A percentile compares a stretch with the other conserved stretches of the same genome.
Evolutionary conservation across 2,113 vertebrate species (phyloP).

Genomic region (Motacilla alba): DNA sequence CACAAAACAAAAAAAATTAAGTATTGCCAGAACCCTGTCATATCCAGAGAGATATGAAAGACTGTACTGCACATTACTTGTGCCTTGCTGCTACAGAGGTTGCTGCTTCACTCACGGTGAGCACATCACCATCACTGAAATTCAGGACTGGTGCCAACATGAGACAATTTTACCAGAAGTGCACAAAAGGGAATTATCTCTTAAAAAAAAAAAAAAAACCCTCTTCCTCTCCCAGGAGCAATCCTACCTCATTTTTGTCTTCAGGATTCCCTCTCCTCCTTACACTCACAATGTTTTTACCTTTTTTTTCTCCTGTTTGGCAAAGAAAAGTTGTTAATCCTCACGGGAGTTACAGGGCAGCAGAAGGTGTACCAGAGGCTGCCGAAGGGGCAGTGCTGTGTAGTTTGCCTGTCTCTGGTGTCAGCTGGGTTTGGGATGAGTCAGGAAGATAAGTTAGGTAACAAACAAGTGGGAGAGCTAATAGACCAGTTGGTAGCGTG

Average conservation of each 20-base stretch:
- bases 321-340: background rate
- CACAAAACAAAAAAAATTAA: background rate
- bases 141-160: background rate
- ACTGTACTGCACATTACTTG: background rate
- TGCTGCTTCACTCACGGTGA: background rate
- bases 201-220: accelerated
- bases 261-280: background rate
- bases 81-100: background rate
- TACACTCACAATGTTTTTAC: background rate
- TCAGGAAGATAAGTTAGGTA: background rate
- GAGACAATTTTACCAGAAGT: background rate
- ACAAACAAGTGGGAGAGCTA: background rate
- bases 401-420: background rate
- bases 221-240: background rate
- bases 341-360: background rate
- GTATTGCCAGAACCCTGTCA: background rate
- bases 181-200: background rate
- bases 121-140: background rate
- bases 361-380: background rate
- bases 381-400: background rate
- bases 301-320: background rate
- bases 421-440: background rate
- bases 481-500: background rate
- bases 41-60: background rate
- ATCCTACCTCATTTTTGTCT: background rate